Conservation (phyloP, 1,140 invertebrate species). For the Drosophila suzukii region DNA sequence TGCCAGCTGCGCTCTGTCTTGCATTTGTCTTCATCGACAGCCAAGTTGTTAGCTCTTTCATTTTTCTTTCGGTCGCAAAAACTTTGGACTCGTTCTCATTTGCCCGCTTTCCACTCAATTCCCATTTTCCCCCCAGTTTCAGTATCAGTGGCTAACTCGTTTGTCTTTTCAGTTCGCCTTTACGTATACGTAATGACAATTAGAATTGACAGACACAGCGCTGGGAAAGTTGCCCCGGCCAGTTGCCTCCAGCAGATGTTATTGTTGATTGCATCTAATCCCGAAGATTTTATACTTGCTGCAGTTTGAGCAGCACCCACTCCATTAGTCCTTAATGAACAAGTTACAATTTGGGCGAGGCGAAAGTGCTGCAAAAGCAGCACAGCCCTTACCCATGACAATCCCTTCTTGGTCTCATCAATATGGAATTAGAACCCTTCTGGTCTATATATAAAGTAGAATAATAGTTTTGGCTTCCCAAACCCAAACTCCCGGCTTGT, state of each 20-base stretch:
- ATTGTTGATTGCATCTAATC: conserved; percentile 83
- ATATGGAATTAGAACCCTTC: conserved; percentile 13
- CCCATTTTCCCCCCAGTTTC: conserved; percentile 14
- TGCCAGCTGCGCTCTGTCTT: conserved; percentile 50
- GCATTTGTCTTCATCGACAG: conserved; percentile 83
- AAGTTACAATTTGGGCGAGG: conserved; percentile 34
- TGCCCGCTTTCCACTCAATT: conserved; percentile 47
- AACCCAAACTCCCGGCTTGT: conserved; percentile 31
- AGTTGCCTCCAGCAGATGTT: conserved; percentile 57
- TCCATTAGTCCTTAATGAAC: conserved; percentile 71
- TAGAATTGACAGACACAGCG: conserved; percentile 77
- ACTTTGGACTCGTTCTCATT: conserved; percentile 49
- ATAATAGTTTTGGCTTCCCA: conserved; percentile 32
- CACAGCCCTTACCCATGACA: conserved; percentile 5
- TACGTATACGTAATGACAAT: conserved; percentile 83
- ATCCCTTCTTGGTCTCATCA: conserved; percentile 2
- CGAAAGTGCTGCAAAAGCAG: background rate
- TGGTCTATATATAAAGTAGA: conserved; percentile 1
- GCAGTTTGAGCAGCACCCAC: conserved; percentile 47
- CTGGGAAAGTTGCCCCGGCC: conserved; percentile 65
- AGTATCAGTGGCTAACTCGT: conserved; percentile 81
- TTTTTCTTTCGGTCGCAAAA: conserved; percentile 76
- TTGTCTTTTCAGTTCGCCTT: conserved; percentile 76
- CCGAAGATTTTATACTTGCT: conserved; percentile 74
- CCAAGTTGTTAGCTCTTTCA: conserved; percentile 78